Percentiles rank a stretch among this genome's conserved stretches.
Conservation (phyloP, 2,113 vertebrate species). For the Podocnemis expansa region DNA sequence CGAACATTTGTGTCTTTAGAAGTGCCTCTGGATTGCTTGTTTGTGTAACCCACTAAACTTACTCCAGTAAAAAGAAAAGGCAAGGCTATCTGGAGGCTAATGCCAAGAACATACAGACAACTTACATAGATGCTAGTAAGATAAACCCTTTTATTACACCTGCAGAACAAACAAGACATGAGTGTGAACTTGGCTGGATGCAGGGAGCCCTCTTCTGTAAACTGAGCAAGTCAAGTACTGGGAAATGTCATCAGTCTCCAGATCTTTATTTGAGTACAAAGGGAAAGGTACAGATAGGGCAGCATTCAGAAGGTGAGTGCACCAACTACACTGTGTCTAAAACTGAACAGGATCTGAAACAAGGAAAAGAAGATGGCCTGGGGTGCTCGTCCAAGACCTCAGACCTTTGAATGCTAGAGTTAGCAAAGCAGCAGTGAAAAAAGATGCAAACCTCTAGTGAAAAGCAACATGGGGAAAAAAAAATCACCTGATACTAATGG, state of each 20-base stretch:
- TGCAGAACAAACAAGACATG: not conserved
- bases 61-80: not conserved
- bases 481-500: too few species aligned
- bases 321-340: not conserved
- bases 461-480: too few species aligned
- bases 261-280: accelerated
- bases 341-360: not conserved
- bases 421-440: not conserved
- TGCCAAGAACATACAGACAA: not conserved
- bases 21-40: too few species aligned
- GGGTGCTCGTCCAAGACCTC: not conserved
- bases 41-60: not conserved
- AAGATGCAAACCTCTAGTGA: too few species aligned
- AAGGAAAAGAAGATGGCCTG: too few species aligned
- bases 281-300: not conserved
- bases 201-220: not conserved
- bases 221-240: too few species aligned
- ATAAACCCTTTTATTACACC: not conserved
- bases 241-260: too few species aligned
- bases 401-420: not conserved
- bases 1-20: too few species aligned
- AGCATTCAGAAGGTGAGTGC: not conserved
- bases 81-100: not conserved
- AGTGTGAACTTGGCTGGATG: not conserved
- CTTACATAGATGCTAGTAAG: not conserved